Evolutionary conservation across 2,888 invertebrate species (phyloP).

Genomic region (Agrochola lota): DNA sequence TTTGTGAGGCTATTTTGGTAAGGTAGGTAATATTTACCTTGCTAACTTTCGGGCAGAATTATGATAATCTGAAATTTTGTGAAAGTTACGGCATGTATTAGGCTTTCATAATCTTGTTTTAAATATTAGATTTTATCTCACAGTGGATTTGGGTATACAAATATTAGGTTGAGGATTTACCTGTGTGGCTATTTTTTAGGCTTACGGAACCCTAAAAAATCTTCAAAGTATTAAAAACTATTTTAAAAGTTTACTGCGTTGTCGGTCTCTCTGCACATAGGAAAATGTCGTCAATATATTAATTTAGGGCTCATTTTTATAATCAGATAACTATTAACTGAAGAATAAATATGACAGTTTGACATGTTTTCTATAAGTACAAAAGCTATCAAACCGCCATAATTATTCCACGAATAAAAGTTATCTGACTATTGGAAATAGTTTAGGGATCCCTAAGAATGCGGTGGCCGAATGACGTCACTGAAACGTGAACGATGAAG

Average conservation of each 20-base stretch:
- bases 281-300: not conserved
- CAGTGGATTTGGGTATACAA: not conserved
- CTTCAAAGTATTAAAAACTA: not conserved
- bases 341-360: no score
- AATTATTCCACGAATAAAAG: no score
- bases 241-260: not conserved
- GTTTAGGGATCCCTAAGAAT: no score
- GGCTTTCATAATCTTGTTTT: slow-evolving; percentile 39
- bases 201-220: no score
- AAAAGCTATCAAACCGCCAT: no score
- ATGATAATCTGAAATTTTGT: slow-evolving; percentile 44
- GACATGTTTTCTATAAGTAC: no score
- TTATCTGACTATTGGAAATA: no score
- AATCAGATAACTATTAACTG: no score
- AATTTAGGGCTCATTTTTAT: not conserved
- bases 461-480: no score
- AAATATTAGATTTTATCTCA: slow-evolving; percentile 40
- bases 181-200: not conserved
- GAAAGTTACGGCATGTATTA: slow-evolving; percentile 30
- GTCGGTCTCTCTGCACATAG: not conserved
- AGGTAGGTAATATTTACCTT: slow-evolving; percentile 31
- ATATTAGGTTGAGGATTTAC: not conserved
- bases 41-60: slow-evolving; percentile 19
- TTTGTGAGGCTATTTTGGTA: slow-evolving; percentile 1
- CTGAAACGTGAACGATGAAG: no score